Conservation (phyloP, 2,888 invertebrate species). For the Sphaerophoria taeniata region DNA sequence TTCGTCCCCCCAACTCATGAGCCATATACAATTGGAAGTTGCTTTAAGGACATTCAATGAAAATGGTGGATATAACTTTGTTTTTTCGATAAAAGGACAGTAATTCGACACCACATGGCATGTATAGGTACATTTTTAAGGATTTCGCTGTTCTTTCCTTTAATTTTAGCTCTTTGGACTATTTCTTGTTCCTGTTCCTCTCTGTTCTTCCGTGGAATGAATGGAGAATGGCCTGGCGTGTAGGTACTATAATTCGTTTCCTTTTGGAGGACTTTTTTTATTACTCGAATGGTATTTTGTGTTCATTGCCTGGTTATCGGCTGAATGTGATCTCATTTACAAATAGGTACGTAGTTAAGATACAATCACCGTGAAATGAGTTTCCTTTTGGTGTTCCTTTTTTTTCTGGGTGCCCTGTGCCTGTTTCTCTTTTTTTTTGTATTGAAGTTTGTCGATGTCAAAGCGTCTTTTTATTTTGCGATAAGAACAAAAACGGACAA, state of each 20-base stretch:
- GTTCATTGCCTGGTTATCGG: constrained; percentile 65
- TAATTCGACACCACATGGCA: constrained; percentile 74
- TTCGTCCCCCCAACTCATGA: background rate
- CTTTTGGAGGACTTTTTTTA: constrained; percentile 21
- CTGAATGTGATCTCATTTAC: constrained; percentile 74
- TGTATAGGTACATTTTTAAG: constrained; percentile 68
- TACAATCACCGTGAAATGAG: constrained; percentile 73
- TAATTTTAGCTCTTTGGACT: constrained; percentile 13
- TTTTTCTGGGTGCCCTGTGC: constrained; percentile 12
- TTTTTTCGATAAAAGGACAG: constrained; percentile 66
- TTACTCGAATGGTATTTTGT: constrained; percentile 4
- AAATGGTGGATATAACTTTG: constrained; percentile 70
- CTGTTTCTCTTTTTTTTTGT: constrained; percentile 24
- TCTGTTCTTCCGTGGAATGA: background rate
- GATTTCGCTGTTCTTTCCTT: constrained; percentile 67
- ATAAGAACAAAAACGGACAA: constrained; percentile 60
- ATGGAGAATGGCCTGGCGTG: background rate
- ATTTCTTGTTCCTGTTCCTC: background rate
- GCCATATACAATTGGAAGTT: constrained; percentile 21
- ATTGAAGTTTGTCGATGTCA: constrained; percentile 68
- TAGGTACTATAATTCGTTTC: constrained; percentile 8
- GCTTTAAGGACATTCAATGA: constrained; percentile 66
- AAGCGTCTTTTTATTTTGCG: constrained; percentile 66
- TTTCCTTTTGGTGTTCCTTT: constrained; percentile 58
- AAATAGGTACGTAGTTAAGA: constrained; percentile 74